Conservation (phyloP, 37 sponge, comb jelly and placozoan species). For the Ephydatia muelleri region DNA sequence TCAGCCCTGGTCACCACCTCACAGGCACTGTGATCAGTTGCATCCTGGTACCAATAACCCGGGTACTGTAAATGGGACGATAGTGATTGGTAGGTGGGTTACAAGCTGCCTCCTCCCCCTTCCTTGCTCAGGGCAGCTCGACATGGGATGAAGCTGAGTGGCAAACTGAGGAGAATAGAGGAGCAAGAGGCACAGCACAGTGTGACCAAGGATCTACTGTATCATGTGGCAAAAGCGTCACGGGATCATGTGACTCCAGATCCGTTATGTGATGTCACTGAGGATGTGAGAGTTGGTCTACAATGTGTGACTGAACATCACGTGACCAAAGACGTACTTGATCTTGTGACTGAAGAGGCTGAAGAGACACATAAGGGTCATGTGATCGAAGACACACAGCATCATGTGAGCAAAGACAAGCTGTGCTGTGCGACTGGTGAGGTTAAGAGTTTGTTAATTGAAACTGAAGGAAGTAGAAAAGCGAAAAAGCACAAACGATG, state of each 20-base stretch:
- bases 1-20: no score
- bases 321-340: background rate
- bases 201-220: background rate
- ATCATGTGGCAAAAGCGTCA: background rate
- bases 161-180: conserved; percentile 58
- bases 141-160: conserved; percentile 64
- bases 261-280: no score
- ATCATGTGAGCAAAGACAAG: background rate
- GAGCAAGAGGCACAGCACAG: conserved; percentile 36
- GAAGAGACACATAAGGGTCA: no score
- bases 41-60: no score
- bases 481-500: background rate
- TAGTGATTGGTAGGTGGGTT: background rate
- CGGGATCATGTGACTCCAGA: background rate
- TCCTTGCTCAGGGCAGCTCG: conserved; percentile 63
- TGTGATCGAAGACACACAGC: background rate
- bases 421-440: background rate
- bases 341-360: background rate
- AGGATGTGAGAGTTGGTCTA: no score
- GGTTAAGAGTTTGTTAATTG: background rate
- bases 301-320: no score
- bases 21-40: no score
- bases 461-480: background rate
- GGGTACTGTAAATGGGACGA: no score
- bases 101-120: background rate